phyloP scores from a whole-genome alignment of 2,113 vertebrate species.

The Etia nguti region DNA sequence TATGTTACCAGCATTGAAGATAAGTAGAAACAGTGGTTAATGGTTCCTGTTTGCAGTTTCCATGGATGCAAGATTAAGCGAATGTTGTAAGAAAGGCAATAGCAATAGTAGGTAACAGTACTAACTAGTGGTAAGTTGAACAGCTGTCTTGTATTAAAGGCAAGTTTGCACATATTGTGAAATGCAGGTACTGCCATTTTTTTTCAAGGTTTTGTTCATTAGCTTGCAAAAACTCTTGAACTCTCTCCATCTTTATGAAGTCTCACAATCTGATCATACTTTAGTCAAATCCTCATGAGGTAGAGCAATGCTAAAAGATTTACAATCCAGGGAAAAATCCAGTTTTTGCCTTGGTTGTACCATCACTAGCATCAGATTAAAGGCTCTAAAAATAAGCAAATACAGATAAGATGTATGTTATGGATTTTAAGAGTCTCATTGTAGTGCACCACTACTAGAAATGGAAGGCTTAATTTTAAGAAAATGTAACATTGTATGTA shows the following conservation, averaged over 20 bases:
- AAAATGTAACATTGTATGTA: not conserved
- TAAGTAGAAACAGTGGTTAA: not conserved
- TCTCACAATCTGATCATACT: not conserved
- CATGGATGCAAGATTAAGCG: not conserved
- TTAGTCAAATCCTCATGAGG: not conserved
- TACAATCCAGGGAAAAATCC: not conserved
- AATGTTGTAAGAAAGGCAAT: not conserved
- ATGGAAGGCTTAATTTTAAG: not conserved
- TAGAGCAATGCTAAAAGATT: not conserved
- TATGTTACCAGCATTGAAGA: not conserved
- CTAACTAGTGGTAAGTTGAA: not conserved
- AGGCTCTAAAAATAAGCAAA: not conserved
- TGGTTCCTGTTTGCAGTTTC: not conserved
- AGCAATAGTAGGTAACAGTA: not conserved
- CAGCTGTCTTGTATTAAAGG: too few relatives aligned
- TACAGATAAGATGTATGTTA: not conserved
- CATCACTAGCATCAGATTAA: not conserved
- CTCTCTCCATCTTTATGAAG: not conserved
- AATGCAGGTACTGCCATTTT: not conserved
- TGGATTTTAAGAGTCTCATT: not conserved
- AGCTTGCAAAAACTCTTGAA: not conserved
- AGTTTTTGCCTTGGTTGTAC: fast-evolving
- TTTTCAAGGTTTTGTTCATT: not conserved
- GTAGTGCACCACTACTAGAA: not conserved
- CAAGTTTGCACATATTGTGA: not conserved